A percentile compares a stretch with the other conserved stretches of the same genome.
Evolutionary conservation across 2,797 vertebrate species (phyloP).

Genomic region (Tinamus major): DNA sequence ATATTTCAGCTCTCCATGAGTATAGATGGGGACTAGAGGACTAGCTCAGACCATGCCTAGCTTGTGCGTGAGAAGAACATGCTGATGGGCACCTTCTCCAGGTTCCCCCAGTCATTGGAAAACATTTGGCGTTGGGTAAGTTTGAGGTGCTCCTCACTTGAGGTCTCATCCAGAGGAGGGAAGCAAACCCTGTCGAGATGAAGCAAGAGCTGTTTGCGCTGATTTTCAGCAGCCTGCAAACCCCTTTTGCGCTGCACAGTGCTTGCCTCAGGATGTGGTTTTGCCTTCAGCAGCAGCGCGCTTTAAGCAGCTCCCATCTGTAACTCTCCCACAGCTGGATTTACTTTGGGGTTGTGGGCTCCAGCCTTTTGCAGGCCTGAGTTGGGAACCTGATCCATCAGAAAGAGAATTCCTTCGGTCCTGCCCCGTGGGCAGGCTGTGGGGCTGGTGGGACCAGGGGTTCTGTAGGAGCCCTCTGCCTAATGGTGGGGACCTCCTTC

Average conservation of each 20-base stretch:
- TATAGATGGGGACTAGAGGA: not conserved
- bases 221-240: not conserved
- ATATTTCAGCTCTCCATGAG: not conserved
- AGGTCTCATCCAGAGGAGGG: no score
- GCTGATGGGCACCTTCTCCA: not conserved
- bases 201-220: not conserved
- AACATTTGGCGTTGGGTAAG: not conserved
- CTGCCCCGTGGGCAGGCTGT: not conserved
- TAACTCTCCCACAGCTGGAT: not conserved
- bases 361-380: not conserved
- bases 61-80: not conserved
- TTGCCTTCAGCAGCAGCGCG: not conserved
- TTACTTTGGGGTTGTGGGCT: not conserved
- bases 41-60: fast-evolving
- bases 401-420: not conserved
- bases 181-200: not conserved
- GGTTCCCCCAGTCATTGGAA: not conserved
- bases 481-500: not conserved
- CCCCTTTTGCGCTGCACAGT: not conserved
- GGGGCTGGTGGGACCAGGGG: no score
- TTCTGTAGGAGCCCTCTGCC: not conserved
- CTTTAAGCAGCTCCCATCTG: not conserved
- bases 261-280: not conserved
- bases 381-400: not conserved
- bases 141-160: not conserved